phyloP scores from a whole-genome alignment of 2,888 invertebrate species.

The Eristalis tenax region DNA sequence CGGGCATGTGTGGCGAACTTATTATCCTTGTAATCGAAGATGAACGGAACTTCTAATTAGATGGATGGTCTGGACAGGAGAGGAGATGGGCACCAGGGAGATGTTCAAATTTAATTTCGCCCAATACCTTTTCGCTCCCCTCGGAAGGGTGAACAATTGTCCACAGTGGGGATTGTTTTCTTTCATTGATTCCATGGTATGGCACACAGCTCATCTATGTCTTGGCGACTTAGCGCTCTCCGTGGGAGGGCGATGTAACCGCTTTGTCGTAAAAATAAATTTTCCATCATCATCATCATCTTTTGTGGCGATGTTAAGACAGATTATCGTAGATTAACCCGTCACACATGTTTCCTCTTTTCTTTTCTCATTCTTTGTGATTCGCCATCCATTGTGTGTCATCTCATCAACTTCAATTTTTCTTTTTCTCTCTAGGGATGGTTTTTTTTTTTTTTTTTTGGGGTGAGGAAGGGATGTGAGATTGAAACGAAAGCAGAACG shows the following conservation, averaged over 20 bases:
- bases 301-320: conserved; percentile 61
- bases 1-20: not conserved
- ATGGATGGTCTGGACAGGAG: not conserved
- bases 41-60: conserved; percentile 29
- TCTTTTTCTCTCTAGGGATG: conserved; percentile 10
- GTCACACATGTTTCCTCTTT: conserved; percentile 40
- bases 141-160: conserved; percentile 5
- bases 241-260: conserved; percentile 6
- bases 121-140: not conserved
- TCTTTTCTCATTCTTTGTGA: not conserved
- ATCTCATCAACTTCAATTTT: conserved; percentile 31
- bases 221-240: not conserved
- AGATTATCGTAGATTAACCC: conserved; percentile 78
- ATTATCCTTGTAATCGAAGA: conserved; percentile 26
- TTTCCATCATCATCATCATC: conserved; percentile 44
- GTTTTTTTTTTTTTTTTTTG: not conserved
- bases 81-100: not conserved
- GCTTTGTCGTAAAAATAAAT: conserved; percentile 45
- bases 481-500: not conserved
- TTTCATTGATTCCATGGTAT: not conserved
- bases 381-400: not conserved
- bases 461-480: not conserved
- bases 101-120: conserved; percentile 9
- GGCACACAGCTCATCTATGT: not conserved
- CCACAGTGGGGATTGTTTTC: conserved; percentile 23